Conservation (phyloP, 2,888 invertebrate genomes). For the Dascillus cervinus region DNA sequence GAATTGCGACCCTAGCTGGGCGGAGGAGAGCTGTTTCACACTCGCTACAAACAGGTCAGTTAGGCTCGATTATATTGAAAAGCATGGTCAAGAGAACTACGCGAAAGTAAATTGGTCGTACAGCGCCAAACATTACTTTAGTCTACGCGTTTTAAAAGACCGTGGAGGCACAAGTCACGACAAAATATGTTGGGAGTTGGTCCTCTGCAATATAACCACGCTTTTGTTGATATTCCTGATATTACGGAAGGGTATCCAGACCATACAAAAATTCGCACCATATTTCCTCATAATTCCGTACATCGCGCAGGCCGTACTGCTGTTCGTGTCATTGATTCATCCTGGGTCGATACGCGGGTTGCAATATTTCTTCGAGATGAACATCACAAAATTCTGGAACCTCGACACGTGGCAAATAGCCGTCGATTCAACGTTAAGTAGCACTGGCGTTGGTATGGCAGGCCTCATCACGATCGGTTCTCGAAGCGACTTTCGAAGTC, state of each 20-base stretch:
- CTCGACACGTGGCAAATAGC: slow-evolving; percentile 8
- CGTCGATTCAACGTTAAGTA: slow-evolving; percentile 4
- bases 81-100: slow-evolving; percentile 3
- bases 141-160: slow-evolving; percentile 1
- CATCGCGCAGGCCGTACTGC: slow-evolving; percentile 3
- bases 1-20: slow-evolving; percentile 12
- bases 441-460: slow-evolving; percentile 11
- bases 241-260: slow-evolving; percentile 4
- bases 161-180: background rate
- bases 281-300: slow-evolving; percentile 2
- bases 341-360: slow-evolving; percentile 7
- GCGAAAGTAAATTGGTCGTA: slow-evolving; percentile 3
- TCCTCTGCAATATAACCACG: slow-evolving; percentile 2
- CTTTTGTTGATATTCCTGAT: slow-evolving; percentile 1
- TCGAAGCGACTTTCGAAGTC: slow-evolving; percentile 7
- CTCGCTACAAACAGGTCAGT: slow-evolving; percentile 4
- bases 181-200: slow-evolving; percentile 4
- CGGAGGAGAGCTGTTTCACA: slow-evolving; percentile 11
- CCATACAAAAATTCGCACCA: slow-evolving; percentile 2
- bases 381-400: slow-evolving; percentile 3
- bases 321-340: slow-evolving; percentile 8
- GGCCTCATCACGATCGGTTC: slow-evolving; percentile 9
- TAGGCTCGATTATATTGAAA: slow-evolving; percentile 1
- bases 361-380: slow-evolving; percentile 3
- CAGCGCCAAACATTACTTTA: slow-evolving; percentile 7